A percentile compares a stretch with the other conserved stretches of the same genome.
These are phyloP conservation scores for Phoebastria nigripes DNA, from an alignment of 2,797 vertebrate species.

Conservation along the genomic window DNA sequence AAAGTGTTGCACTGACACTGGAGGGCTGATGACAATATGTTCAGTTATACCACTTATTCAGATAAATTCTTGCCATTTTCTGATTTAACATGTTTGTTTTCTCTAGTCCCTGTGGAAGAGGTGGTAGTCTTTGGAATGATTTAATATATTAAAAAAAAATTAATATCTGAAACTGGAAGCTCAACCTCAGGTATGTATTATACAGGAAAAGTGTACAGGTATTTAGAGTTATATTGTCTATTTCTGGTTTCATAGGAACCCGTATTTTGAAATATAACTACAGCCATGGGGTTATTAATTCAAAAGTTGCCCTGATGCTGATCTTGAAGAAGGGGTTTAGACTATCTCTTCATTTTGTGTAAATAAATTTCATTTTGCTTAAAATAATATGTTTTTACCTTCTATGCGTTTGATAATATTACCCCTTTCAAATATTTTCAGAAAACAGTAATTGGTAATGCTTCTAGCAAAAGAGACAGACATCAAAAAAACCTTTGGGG, in stretches of 20 bases:
- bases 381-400: not conserved
- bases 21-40: not conserved
- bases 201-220: not conserved
- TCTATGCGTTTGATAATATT: not conserved
- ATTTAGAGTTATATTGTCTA: not conserved
- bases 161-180: not conserved
- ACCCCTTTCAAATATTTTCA: not conserved
- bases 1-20: not conserved
- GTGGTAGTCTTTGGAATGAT: not conserved
- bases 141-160: not conserved
- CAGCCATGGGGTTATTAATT: not conserved
- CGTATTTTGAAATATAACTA: not conserved
- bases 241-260: not conserved
- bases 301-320: not conserved
- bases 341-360: not conserved
- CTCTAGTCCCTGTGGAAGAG: not conserved
- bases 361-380: not conserved
- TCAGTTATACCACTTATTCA: not conserved
- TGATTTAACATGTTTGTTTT: not conserved
- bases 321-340: not conserved
- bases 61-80: not conserved
- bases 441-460: not conserved
- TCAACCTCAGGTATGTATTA: not conserved
- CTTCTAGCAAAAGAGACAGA: not conserved
- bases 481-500: not conserved